Base-by-base conservation (phyloP, 2,113 vertebrate species). In the Ellobius talpinus region DNA sequence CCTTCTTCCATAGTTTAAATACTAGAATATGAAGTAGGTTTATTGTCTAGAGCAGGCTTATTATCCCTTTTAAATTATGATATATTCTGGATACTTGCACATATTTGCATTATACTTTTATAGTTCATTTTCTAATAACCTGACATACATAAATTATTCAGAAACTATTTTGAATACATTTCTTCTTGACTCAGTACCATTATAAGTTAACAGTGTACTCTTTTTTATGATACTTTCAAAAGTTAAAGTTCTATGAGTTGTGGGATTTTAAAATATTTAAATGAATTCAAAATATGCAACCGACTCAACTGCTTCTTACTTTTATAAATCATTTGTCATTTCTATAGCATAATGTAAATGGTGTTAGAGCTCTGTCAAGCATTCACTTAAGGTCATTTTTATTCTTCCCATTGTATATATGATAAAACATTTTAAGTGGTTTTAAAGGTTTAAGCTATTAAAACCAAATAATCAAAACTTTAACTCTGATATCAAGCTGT, bases 381-480 rank as follows among this genome's bases (percentile, higher is more conserved):
- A 94, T 86, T 91, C 39, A 90, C 94, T 96, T 65, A 95, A 1
- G 0, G 87, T 96, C 19, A 0, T 85, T 90, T 72, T 76, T 3
- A 0, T 58, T 24, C 26, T 29, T 79, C 29, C 42, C 78, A 93
- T 97, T 97, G 90, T 89, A 92, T 86, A 95, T 93, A 91, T 21
- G 92, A 94, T 94, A 95, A 94, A 97, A 97, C 89, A 97, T 93
- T 42, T 89, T 5, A 97, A 97, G 55, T 90, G 8, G 36, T 89
- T 97, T 95, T 96, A 70, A 97, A 96, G 86, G 8, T 89, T 94
- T 92, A 96, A n/a, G 95, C 84, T 96, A 97, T 86, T 95, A 96
- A 95, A 97, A 96, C 68, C 89, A 29, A 84, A 97, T 96, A 96
- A 98, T 42, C 0, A 7, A 94, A 65, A 95, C 72, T 96, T 98